Conservation (phyloP, 2,888 invertebrate species). For the Pharmacophagus antenor region DNA sequence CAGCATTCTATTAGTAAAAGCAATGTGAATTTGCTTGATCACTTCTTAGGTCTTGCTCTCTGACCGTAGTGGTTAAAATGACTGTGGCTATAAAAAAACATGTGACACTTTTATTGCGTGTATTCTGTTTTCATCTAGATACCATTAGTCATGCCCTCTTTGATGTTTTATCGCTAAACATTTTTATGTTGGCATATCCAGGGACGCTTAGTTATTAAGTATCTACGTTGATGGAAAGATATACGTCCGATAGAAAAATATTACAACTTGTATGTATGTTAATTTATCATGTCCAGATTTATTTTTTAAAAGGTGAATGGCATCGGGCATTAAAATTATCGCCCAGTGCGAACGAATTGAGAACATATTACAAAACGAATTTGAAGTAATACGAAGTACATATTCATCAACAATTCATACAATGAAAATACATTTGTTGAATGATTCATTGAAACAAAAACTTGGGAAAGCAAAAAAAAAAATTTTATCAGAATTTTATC, state of each 20-base stretch:
- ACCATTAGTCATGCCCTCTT: conserved; percentile 69
- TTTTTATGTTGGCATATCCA: conserved; percentile 64
- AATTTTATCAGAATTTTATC: too few relatives aligned
- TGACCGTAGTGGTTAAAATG: conserved; percentile 36
- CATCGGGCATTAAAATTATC: conserved; percentile 34
- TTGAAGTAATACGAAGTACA: conserved; percentile 2
- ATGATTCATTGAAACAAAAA: background rate
- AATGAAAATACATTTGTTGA: background rate
- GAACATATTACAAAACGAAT: conserved; percentile 5
- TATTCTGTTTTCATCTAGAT: conserved; percentile 72
- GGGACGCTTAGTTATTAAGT: conserved; percentile 53
- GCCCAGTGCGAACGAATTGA: conserved; percentile 17
- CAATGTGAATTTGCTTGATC: background rate
- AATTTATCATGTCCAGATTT: conserved; percentile 39
- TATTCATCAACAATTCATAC: background rate
- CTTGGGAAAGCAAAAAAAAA: background rate
- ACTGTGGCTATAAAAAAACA: conserved; percentile 56
- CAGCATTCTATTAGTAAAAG: background rate
- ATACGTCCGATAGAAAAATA: conserved; percentile 46
- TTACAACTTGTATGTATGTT: conserved; percentile 38
- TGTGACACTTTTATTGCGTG: conserved; percentile 72
- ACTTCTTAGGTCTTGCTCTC: conserved; percentile 32
- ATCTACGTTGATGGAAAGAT: conserved; percentile 52
- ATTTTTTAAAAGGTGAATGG: conserved; percentile 29
- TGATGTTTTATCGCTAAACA: conserved; percentile 71